Conservation (phyloP, 2,888 invertebrate species). For the Troides aeacus region DNA sequence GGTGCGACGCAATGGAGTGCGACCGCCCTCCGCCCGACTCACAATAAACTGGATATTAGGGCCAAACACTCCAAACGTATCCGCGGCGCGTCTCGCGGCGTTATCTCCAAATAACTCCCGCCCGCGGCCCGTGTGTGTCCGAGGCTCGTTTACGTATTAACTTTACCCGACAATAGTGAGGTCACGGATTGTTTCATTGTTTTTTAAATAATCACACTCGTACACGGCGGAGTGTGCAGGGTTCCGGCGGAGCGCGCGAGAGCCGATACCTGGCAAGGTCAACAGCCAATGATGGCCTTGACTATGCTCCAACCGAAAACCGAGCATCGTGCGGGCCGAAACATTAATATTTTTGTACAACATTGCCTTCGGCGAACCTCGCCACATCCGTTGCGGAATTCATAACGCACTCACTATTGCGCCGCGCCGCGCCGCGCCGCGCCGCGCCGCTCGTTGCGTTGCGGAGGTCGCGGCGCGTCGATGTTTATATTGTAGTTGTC, state of each 20-base stretch:
- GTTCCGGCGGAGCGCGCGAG: constrained; percentile 35
- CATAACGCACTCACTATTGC: constrained; percentile 46
- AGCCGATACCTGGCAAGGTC: constrained; percentile 30
- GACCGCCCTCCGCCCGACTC: background rate
- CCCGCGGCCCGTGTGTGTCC: constrained; percentile 39
- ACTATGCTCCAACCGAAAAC: constrained; percentile 25
- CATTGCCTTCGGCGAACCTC: constrained; percentile 22
- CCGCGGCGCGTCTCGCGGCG: constrained; percentile 2
- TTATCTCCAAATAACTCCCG: constrained; percentile 27
- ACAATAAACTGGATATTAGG: background rate
- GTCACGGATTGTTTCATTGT: constrained; percentile 68
- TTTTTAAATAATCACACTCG: constrained; percentile 44
- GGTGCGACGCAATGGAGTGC: constrained; percentile 6
- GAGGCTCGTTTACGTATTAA: constrained; percentile 52
- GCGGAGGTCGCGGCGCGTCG: constrained; percentile 56
- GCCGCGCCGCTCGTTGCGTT: constrained; percentile 41
- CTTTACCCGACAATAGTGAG: constrained; percentile 63
- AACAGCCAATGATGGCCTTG: constrained; percentile 28
- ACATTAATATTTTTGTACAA: constrained; percentile 17
- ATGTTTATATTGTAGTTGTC: constrained; percentile 44
- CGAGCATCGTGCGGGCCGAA: constrained; percentile 19
- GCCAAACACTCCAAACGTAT: background rate
- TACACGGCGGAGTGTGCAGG: constrained; percentile 33
- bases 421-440: constrained; percentile 35
- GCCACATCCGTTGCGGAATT: constrained; percentile 23